Evolutionary conservation across 2,113 vertebrate genomes (phyloP).

Genomic region (Periophthalmus modestus): DNA sequence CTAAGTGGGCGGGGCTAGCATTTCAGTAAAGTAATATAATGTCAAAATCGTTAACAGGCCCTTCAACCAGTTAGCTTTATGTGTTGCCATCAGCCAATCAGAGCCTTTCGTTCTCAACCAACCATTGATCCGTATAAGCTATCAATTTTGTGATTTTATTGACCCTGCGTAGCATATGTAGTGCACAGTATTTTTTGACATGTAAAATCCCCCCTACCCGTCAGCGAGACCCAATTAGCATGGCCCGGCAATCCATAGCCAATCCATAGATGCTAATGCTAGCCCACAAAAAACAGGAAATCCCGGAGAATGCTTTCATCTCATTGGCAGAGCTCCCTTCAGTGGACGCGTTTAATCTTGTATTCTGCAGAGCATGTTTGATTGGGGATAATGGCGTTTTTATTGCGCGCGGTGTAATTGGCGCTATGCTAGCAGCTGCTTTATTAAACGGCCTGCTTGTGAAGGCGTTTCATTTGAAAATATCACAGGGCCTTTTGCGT

Average conservation of each 20-base stretch:
- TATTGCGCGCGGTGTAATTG: background rate
- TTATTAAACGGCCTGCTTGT: constrained; percentile 27
- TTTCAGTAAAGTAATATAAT: too few relatives aligned
- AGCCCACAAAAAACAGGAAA: background rate
- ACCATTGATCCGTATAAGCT: too few relatives aligned
- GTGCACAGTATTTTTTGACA: background rate
- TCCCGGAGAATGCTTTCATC: background rate
- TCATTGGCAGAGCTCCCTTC: background rate
- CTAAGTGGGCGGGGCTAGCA: too few relatives aligned
- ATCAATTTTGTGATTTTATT: too few relatives aligned
- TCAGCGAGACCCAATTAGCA: background rate
- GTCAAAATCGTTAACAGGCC: too few relatives aligned
- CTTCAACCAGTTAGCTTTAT: too few relatives aligned
- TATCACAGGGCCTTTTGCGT: background rate
- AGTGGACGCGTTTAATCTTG: background rate
- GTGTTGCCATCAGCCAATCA: too few relatives aligned
- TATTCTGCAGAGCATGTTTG: background rate
- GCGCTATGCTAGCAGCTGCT: background rate
- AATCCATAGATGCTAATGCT: constrained; percentile 1
- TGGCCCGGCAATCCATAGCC: background rate
- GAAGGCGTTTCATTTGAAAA: constrained; percentile 2
- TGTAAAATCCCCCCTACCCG: background rate
- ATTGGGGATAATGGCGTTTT: constrained; percentile 4
- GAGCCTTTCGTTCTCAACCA: too few relatives aligned
- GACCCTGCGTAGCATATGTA: background rate